Conservation (phyloP, 2,888 invertebrate genomes). For the Lingula anatina region DNA sequence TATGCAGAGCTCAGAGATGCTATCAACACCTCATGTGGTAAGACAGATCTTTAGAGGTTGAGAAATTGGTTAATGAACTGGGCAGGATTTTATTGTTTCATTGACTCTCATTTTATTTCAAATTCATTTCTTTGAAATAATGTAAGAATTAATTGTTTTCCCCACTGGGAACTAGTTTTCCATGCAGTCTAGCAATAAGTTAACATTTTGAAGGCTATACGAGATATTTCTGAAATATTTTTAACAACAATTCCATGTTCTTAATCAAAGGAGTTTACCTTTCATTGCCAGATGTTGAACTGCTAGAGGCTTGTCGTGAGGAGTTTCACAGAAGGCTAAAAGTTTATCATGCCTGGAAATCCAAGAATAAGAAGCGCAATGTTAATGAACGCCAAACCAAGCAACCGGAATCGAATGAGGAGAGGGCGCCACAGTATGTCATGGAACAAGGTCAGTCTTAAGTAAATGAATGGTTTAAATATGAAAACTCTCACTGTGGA, state of each 20-base stretch:
- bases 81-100: no score
- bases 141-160: no score
- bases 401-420: conserved; percentile 15
- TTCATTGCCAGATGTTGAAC: conserved; percentile 79
- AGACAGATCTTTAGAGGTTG: conserved; percentile 11
- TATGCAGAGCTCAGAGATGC: conserved; percentile 95
- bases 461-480: background rate
- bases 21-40: conserved; percentile 90
- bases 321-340: conserved; percentile 97
- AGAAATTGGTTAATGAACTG: no score
- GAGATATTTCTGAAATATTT: no score
- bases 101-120: no score
- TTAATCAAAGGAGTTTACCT: no score
- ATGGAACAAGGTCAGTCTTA: conserved; percentile 35
- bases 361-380: conserved; percentile 70
- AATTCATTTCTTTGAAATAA: no score
- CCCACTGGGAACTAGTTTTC: no score
- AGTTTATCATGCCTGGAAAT: conserved; percentile 98
- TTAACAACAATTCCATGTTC: no score
- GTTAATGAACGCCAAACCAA: conserved; percentile 2
- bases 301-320: conserved; percentile 94
- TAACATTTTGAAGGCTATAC: no score
- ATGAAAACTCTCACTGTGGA: background rate
- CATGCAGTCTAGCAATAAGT: no score
- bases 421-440: conserved; percentile 48